A percentile compares a stretch with the other conserved stretches of the same genome.
Evolutionary conservation across 2,113 vertebrate species (phyloP).

Genomic region (Mesocricetus auratus): DNA sequence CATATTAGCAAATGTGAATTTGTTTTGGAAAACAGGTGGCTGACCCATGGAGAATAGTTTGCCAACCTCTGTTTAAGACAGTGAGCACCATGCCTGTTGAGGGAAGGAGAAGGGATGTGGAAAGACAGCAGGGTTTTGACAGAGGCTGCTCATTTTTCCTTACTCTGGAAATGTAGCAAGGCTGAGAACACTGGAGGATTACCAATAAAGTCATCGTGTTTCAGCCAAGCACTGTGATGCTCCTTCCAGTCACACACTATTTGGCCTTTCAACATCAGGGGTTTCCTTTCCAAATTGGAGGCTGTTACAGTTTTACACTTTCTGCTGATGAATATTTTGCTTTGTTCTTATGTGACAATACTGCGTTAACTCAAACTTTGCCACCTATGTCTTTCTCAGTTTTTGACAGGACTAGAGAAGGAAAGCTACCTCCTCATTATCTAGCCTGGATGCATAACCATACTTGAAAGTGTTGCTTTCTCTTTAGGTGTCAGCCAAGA

Average conservation of each 20-base stretch:
- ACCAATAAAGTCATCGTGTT: not conserved
- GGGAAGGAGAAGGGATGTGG: not conserved
- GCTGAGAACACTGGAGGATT: not conserved
- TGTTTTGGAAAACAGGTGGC: not conserved
- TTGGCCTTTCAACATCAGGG: not conserved
- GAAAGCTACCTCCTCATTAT: not conserved
- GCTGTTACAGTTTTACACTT: fast-evolving
- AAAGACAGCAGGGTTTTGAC: not conserved
- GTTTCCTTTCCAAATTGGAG: not conserved
- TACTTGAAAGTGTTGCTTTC: not conserved
- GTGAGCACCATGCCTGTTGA: not conserved
- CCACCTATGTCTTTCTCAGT: not conserved
- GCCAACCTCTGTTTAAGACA: not conserved
- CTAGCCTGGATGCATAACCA: not conserved
- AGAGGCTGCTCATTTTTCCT: not conserved
- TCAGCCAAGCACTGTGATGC: not conserved
- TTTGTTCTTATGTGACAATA: not conserved
- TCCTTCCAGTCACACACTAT: no score
- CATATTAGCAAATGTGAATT: not conserved
- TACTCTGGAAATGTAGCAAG: not conserved
- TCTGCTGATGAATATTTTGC: not conserved
- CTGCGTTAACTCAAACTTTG: not conserved
- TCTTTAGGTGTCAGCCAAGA: not conserved
- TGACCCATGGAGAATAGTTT: not conserved
- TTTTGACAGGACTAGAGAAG: not conserved